Base-by-base conservation (phyloP, 2,797 vertebrate species). In the Scolopax rusticola region DNA sequence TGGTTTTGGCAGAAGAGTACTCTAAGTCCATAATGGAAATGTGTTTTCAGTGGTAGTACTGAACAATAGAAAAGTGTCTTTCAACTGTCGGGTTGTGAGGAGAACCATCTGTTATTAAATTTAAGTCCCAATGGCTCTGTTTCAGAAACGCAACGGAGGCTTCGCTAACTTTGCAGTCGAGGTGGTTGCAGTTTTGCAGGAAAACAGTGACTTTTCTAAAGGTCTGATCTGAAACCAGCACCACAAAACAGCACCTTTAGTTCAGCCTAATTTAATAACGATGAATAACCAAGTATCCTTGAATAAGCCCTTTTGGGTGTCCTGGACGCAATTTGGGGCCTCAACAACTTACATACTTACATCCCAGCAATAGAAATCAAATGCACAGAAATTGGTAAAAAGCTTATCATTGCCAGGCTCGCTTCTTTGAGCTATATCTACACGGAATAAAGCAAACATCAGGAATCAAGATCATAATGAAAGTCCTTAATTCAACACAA, bases 41-140 rank as follows among this genome's bases (percentile, higher is more conserved):
- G 88, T 71, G 89, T 85, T 97, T 97, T 96, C 95, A 93, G 94
- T 41, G 19, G 87, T 68, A 95, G 95, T 94, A 86, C 57, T 56
- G 86, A 97, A 97, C 96, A 97, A 97, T 90, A 96, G 95, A 90
- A 92, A 94, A 95, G 73, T 56, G 75, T 95, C 91, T 95, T 93
- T 96, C 81, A 91, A 95, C 81, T 90, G 67, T 45, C 0, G n/a
- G 47, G 77, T 91, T 95, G 96, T 90, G 92, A 95, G 84, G 73
- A 96, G 84, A 96, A 95, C 70, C 91, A 95, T 86, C 89, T 97
- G 92, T 90, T 97, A 97, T 97, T 96, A 97, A 97, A 95, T 96
- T 94, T 90, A 96, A 96, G 90, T 90, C 78, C 76, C 9, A 67
- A 91, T 47, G 73, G 70, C 63, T 94, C 54, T 40, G 80, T 84